These are phyloP conservation scores for Toxonevra muliebris DNA, from an alignment of 2,888 invertebrate species.

Conservation along the genomic window DNA sequence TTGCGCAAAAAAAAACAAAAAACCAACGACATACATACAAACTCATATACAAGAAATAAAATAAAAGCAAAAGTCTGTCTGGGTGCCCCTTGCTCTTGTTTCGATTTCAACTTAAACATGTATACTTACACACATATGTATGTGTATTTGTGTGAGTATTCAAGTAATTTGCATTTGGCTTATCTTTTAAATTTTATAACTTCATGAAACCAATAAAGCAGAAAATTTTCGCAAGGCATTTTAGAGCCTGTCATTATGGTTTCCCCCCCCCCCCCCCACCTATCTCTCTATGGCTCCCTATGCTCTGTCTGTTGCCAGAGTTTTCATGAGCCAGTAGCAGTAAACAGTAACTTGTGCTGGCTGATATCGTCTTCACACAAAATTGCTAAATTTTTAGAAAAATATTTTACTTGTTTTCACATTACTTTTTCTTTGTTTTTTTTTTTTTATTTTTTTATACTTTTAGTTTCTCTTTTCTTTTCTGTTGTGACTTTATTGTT, in stretches of 20 bases:
- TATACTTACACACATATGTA: too few relatives aligned
- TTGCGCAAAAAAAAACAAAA: too few relatives aligned
- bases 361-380: conserved; percentile 12
- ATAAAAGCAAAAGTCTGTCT: too few relatives aligned
- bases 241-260: conserved; percentile 29
- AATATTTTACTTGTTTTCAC: conserved; percentile 21
- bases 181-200: conserved; percentile 38
- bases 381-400: conserved; percentile 11
- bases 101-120: too few relatives aligned
- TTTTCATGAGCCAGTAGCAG: too few relatives aligned
- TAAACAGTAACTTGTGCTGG: too few relatives aligned
- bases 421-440: conserved; percentile 18
- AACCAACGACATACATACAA: too few relatives aligned
- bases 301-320: neutral
- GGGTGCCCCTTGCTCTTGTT: too few relatives aligned
- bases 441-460: conserved; percentile 24
- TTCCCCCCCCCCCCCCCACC: neutral
- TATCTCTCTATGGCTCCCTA: conserved; percentile 4
- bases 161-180: conserved; percentile 42
- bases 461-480: neutral
- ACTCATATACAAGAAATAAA: too few relatives aligned
- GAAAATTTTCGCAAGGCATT: conserved; percentile 23
- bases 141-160: neutral
- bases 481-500: conserved; percentile 33
- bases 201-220: conserved; percentile 39